A percentile compares a stretch with the other conserved stretches of the same genome.
These are phyloP conservation scores for Leucophenga maculata DNA, from an alignment of 2,888 invertebrate genomes.

Conservation along the genomic window DNA sequence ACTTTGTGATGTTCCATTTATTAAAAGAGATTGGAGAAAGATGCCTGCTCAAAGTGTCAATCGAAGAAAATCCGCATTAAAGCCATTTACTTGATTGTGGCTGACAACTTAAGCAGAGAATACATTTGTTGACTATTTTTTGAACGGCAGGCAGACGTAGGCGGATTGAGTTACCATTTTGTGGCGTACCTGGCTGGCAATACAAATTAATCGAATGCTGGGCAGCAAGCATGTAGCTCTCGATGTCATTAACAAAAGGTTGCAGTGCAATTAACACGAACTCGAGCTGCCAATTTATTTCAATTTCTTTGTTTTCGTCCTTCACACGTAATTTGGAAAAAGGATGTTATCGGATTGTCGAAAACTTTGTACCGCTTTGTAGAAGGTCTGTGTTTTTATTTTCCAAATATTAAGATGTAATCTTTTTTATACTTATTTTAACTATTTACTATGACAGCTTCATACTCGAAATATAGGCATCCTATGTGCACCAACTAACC, in stretches of 20 bases:
- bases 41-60: slow-evolving; percentile 12
- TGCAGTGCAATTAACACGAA: slow-evolving; percentile 7
- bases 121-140: neutral
- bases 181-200: neutral
- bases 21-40: too few relatives aligned
- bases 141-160: too few relatives aligned
- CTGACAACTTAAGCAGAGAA: slow-evolving; percentile 18
- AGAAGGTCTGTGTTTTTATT: neutral
- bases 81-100: neutral
- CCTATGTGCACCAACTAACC: too few relatives aligned
- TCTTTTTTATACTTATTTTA: too few relatives aligned
- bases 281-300: neutral
- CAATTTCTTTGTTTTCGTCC: neutral
- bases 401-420: too few relatives aligned
- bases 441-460: too few relatives aligned
- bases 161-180: neutral
- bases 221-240: neutral
- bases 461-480: too few relatives aligned
- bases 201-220: neutral
- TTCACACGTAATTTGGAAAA: too few relatives aligned
- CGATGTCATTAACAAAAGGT: slow-evolving; percentile 19
- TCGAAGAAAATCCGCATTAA: slow-evolving; percentile 7
- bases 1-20: too few relatives aligned
- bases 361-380: neutral
- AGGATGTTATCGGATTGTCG: too few relatives aligned